phyloP scores from a whole-genome alignment of 2,797 vertebrate genomes.

The Sebastolobus alascanus region DNA sequence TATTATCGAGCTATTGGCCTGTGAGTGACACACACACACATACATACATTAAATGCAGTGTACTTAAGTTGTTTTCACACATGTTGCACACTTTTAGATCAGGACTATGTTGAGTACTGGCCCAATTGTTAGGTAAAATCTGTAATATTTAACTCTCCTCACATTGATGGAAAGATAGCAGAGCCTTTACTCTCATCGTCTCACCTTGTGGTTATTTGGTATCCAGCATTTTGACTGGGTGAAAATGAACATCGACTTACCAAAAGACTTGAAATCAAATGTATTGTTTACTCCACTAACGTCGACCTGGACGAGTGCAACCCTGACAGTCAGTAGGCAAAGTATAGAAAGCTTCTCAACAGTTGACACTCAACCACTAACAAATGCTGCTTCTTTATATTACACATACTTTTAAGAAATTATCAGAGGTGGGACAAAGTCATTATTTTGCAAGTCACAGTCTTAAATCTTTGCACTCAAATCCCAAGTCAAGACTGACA shows the following conservation, averaged over 20 bases:
- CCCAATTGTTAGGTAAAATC: not conserved
- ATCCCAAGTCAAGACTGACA: no score
- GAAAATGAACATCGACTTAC: not conserved
- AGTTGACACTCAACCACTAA: not conserved
- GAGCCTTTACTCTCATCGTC: not conserved
- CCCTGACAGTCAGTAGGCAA: not conserved
- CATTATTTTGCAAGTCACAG: no score
- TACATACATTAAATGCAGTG: not conserved
- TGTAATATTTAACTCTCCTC: not conserved
- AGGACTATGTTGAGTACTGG: not conserved
- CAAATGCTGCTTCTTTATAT: not conserved
- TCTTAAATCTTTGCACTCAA: no score
- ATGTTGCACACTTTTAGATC: not conserved
- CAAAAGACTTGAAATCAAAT: not conserved
- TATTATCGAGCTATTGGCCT: conserved; percentile 92
- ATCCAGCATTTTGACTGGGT: not conserved
- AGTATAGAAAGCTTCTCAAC: not conserved
- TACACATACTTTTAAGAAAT: not conserved
- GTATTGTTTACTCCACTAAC: not conserved
- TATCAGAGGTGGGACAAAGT: no score
- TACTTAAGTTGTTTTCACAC: not conserved
- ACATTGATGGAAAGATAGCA: not conserved
- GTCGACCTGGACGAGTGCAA: not conserved
- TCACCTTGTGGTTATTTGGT: not conserved
- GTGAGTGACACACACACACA: conserved; percentile 84